phyloP scores from a whole-genome alignment of 2,113 vertebrate species.

The Phasianus colchicus region DNA sequence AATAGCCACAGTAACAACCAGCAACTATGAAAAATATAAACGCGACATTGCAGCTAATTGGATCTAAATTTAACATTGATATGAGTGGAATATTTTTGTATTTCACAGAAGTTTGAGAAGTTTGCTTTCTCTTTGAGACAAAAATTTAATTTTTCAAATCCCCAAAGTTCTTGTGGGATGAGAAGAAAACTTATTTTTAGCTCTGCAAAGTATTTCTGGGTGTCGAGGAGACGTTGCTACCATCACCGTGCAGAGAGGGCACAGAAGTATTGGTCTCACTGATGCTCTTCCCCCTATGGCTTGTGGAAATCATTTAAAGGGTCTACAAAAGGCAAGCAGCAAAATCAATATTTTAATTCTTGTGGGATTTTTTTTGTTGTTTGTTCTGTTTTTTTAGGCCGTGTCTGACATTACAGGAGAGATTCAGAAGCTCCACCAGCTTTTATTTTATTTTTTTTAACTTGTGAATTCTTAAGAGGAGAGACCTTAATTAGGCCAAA shows the following conservation, averaged over 20 bases:
- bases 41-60: neutral
- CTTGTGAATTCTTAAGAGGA: neutral
- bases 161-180: neutral
- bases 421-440: neutral
- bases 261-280: neutral
- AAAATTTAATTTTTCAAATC: neutral
- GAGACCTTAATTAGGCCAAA: neutral
- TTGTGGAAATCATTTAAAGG: neutral
- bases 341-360: neutral
- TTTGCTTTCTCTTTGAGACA: neutral
- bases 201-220: neutral
- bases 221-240: neutral
- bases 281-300: neutral
- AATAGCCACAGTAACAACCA: neutral
- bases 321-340: neutral
- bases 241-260: neutral
- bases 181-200: neutral
- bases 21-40: neutral
- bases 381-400: neutral
- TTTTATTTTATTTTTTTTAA: neutral
- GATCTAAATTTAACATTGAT: neutral
- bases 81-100: neutral
- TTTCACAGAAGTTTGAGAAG: neutral
- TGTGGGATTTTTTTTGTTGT: neutral
- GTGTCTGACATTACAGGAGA: neutral